phyloP scores from a whole-genome alignment of 2,797 vertebrate species.

The Acanthurus tractus region DNA sequence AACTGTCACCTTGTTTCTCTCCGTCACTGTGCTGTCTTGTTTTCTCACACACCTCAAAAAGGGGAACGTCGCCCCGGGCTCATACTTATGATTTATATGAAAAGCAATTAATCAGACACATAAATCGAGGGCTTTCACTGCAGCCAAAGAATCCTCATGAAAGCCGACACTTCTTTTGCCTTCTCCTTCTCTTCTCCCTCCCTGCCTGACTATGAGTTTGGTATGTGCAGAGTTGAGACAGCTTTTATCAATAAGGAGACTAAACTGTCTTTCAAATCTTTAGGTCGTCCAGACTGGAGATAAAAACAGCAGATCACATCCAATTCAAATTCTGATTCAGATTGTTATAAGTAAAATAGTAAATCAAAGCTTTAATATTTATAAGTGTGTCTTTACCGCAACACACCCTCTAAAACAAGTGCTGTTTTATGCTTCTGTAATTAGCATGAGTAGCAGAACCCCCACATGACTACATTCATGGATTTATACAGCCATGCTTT shows the following conservation, averaged over 20 bases:
- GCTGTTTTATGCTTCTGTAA: background rate
- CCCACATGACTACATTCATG: background rate
- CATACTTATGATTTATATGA: slow-evolving; percentile 77
- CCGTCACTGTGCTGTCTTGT: slow-evolving; percentile 35
- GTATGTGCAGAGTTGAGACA: slow-evolving; percentile 24
- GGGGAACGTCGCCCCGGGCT: slow-evolving; percentile 37
- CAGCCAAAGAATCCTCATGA: slow-evolving; percentile 80
- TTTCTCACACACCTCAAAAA: slow-evolving; percentile 49
- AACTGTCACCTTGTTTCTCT: slow-evolving; percentile 58
- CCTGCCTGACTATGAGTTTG: slow-evolving; percentile 37
- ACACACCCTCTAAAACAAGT: background rate
- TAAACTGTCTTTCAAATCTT: slow-evolving; percentile 15
- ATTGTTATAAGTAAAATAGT: background rate
- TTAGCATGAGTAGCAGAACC: background rate
- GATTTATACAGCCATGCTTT: background rate
- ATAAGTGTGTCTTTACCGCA: background rate
- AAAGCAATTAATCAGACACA: slow-evolving; percentile 82
- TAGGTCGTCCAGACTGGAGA: background rate
- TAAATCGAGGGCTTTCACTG: slow-evolving; percentile 70
- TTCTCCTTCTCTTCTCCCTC: slow-evolving; percentile 49
- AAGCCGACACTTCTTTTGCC: slow-evolving; percentile 73
- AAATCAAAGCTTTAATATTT: slow-evolving; percentile 6
- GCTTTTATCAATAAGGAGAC: slow-evolving; percentile 25
- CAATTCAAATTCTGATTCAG: background rate
- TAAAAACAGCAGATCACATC: background rate